A percentile compares a stretch with the other conserved stretches of the same genome.
Conservation (phyloP, 2,113 vertebrate genomes). For the Carassius auratus region DNA sequence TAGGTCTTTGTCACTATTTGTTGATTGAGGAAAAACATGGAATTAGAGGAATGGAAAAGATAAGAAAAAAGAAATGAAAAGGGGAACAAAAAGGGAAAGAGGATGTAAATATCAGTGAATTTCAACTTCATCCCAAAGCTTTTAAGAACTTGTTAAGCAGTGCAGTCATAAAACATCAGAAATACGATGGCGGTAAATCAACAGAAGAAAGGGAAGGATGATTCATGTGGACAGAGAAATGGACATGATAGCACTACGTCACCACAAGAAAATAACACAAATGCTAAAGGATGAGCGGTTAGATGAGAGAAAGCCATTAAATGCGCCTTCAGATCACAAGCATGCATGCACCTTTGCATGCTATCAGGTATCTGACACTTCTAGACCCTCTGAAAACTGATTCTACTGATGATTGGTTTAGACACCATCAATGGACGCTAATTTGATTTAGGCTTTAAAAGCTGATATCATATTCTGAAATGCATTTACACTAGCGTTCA, state of each 20-base stretch:
- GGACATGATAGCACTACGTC: conserved; percentile 65
- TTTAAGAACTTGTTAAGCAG: conserved; percentile 64
- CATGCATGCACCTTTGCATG: conserved; percentile 29
- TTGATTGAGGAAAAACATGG: conserved; percentile 65
- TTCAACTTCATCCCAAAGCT: conserved; percentile 79
- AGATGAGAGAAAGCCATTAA: conserved; percentile 28
- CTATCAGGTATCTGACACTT: conserved; percentile 1
- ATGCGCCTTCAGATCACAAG: background rate
- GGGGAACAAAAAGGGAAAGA: conserved; percentile 89
- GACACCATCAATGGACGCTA: background rate
- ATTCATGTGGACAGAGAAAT: conserved; percentile 79
- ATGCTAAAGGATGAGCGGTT: conserved; percentile 31
- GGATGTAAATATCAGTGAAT: conserved; percentile 98
- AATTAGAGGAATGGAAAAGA: conserved; percentile 62
- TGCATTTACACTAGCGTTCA: background rate
- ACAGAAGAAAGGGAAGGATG: conserved; percentile 60
- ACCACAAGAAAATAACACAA: conserved; percentile 49
- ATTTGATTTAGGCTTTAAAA: conserved; percentile 5
- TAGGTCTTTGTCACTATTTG: conserved; percentile 92
- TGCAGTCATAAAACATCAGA: conserved; percentile 69
- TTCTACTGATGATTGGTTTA: background rate
- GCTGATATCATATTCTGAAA: conserved; percentile 25
- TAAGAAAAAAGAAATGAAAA: conserved; percentile 77
- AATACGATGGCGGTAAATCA: conserved; percentile 71
- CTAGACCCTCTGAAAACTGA: conserved; percentile 1